Percentiles rank a stretch among this genome's conserved stretches.
phyloP scores from a whole-genome alignment of 2,888 invertebrate genomes.

The Trachelus tabidus region DNA sequence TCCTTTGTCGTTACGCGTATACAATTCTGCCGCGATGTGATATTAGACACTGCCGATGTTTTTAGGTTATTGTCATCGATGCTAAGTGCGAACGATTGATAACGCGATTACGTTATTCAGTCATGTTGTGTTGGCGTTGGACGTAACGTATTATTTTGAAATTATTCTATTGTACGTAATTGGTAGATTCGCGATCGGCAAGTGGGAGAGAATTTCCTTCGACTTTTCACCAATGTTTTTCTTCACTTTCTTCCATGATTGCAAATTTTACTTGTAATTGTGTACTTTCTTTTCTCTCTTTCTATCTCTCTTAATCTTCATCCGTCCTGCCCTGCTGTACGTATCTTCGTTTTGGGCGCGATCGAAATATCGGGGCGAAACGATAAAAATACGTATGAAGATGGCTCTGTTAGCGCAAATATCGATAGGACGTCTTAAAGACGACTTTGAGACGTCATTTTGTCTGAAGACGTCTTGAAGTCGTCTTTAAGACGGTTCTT shows the following conservation, averaged over 20 bases:
- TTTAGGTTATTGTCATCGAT: not conserved
- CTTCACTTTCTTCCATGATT: not conserved
- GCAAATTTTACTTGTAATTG: not conserved
- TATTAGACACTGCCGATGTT: slow-evolving; percentile 24
- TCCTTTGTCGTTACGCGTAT: not conserved
- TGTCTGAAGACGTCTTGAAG: too few species aligned
- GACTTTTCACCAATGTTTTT: not conserved
- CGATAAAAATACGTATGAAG: not conserved
- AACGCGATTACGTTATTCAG: not conserved
- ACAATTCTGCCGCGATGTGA: slow-evolving; percentile 13
- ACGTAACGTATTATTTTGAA: too few species aligned
- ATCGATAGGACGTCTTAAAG: too few species aligned
- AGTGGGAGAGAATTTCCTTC: not conserved
- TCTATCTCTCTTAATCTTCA: not conserved
- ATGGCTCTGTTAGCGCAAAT: too few species aligned
- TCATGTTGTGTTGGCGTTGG: too few species aligned
- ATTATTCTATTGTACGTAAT: too few species aligned
- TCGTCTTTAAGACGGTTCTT: too few species aligned
- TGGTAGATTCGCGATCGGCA: not conserved
- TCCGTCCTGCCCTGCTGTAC: not conserved
- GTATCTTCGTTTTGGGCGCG: not conserved
- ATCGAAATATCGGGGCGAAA: not conserved
- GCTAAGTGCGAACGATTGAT: not conserved
- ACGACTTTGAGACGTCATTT: too few species aligned
- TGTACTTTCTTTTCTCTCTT: not conserved